Percentiles rank a stretch among this genome's conserved stretches.
phyloP scores from a whole-genome alignment of 1,140 invertebrate genomes.

The Ylistrum balloti region DNA sequence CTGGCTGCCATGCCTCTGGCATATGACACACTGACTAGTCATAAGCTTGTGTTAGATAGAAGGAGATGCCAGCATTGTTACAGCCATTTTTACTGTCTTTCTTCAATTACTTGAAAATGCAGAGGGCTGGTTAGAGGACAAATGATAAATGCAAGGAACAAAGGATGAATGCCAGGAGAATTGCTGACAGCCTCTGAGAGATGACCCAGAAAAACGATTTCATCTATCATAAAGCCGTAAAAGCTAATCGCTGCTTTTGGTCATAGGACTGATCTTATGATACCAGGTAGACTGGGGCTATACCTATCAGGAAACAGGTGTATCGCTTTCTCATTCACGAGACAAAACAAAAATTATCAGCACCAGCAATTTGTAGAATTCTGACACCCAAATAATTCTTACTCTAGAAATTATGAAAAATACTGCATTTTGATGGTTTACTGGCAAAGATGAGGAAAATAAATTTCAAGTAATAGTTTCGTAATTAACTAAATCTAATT shows the following conservation, averaged over 20 bases:
- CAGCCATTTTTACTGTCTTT: neutral
- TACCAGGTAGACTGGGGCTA: neutral
- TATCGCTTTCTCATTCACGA: neutral
- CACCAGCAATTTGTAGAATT: too few species aligned
- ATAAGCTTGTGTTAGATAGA: neutral
- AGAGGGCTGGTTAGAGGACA: neutral
- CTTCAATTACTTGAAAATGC: neutral
- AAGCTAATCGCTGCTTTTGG: neutral
- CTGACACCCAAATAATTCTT: too few species aligned
- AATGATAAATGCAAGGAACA: neutral
- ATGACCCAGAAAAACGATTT: neutral
- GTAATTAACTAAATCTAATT: too few species aligned
- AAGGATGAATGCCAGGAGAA: neutral
- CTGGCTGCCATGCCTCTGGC: neutral
- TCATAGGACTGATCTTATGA: neutral
- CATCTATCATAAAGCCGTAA: conserved; percentile 27
- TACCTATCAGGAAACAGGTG: neutral
- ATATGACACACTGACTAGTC: neutral
- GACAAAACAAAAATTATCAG: neutral
- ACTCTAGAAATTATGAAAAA: too few species aligned
- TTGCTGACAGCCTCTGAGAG: neutral
- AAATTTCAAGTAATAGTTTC: too few species aligned
- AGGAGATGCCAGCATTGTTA: neutral
- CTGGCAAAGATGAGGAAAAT: too few species aligned
- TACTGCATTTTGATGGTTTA: too few species aligned